Evolutionary conservation across 2,888 invertebrate species (phyloP).

Genomic region (Oconnorella tubifera): DNA sequence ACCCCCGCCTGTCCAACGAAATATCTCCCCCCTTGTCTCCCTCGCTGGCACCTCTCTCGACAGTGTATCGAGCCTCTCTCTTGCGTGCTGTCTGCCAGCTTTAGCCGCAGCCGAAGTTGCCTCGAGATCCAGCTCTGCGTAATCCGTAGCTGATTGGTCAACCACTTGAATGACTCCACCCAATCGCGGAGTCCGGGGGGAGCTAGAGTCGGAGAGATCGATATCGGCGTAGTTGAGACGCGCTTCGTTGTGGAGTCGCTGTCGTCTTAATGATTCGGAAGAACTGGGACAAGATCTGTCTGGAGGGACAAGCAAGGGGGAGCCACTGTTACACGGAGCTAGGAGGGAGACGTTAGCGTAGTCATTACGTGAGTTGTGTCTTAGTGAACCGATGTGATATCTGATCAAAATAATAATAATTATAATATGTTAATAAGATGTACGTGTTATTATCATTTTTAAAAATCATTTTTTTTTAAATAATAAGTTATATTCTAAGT

Average conservation of each 20-base stretch:
- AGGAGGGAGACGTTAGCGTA: constrained; percentile 2
- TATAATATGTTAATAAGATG: too few species aligned
- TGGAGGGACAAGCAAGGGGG: neutral
- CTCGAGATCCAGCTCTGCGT: constrained; percentile 4
- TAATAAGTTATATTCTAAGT: too few species aligned
- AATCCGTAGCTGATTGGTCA: neutral
- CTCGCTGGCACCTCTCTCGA: neutral
- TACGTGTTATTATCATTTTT: too few species aligned
- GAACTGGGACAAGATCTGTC: constrained; percentile 3
- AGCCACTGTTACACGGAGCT: neutral
- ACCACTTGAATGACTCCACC: neutral
- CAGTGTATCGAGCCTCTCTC: neutral
- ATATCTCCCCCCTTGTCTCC: neutral
- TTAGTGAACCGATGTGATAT: too few species aligned
- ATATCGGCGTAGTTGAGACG: constrained; percentile 7
- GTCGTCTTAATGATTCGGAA: neutral
- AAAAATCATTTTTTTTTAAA: too few species aligned
- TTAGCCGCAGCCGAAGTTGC: constrained; percentile 2
- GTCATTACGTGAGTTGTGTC: too few species aligned
- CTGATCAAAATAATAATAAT: too few species aligned
- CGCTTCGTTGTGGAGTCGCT: neutral
- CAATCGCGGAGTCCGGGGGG: neutral
- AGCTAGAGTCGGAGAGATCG: constrained; percentile 5
- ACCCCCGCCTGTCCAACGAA: neutral
- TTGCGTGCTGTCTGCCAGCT: constrained; percentile 2